Evolutionary conservation across 2,113 vertebrate genomes (phyloP).

Genomic region (Pongo abelii): DNA sequence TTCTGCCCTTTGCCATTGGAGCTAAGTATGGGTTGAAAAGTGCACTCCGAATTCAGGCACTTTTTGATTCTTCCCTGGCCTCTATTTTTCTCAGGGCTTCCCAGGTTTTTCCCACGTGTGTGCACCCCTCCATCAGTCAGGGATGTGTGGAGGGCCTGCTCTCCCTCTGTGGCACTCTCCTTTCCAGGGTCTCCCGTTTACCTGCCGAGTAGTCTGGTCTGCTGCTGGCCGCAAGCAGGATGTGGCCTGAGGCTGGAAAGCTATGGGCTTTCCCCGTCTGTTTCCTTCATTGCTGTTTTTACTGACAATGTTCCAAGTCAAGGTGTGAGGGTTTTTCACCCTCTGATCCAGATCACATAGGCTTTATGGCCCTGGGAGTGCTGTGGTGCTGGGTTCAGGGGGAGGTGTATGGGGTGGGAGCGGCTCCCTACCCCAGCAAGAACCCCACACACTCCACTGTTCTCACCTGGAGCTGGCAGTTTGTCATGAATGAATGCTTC

Average conservation of each 20-base stretch:
- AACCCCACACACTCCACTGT: rapidly evolving
- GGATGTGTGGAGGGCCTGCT: neutral
- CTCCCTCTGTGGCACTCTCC: neutral
- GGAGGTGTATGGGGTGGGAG: neutral
- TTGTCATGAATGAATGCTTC: neutral
- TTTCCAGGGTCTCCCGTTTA: neutral
- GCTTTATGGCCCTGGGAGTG: neutral
- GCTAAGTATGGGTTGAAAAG: too few relatives aligned
- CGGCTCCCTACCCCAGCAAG: too few relatives aligned
- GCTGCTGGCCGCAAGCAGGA: neutral
- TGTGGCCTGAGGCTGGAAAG: neutral
- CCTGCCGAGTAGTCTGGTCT: neutral
- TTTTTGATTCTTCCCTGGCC: neutral
- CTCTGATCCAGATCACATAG: neutral
- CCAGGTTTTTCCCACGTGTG: rapidly evolving
- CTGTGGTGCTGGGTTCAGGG: rapidly evolving
- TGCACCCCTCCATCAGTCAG: neutral
- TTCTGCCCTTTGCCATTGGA: neutral
- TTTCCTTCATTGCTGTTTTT: rapidly evolving
- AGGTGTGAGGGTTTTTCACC: neutral
- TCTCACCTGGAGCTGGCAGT: neutral
- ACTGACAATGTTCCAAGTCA: neutral
- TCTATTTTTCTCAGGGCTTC: neutral
- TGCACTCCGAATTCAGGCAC: neutral
- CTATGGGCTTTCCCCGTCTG: rapidly evolving